A percentile compares a stretch with the other conserved stretches of the same genome.
These are phyloP conservation scores for Micoletzkya japonica DNA, from an alignment of 2,888 invertebrate genomes.

Conservation along the genomic window DNA sequence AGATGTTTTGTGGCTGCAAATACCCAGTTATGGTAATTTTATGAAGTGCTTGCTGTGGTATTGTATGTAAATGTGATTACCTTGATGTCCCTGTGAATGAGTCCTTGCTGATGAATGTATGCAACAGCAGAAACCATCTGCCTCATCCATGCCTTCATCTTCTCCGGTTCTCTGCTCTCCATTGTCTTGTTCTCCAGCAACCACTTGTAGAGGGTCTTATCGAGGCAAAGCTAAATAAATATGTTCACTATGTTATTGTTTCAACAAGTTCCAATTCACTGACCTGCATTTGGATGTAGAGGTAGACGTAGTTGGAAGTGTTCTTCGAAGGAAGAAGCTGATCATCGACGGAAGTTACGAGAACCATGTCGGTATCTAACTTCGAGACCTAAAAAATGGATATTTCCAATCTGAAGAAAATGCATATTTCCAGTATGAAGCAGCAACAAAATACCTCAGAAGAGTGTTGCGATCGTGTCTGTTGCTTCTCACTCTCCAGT, in stretches of 20 bases:
- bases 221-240: constrained; percentile 43
- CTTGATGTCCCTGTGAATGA: constrained; percentile 94
- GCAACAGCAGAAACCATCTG: constrained; percentile 93
- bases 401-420: not conserved
- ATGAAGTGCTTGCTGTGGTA: not conserved
- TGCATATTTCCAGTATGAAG: not conserved
- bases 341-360: constrained; percentile 32
- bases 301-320: constrained; percentile 70
- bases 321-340: constrained; percentile 30
- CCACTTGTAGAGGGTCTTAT: constrained; percentile 84
- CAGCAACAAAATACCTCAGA: no score
- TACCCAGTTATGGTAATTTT: not conserved
- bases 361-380: constrained; percentile 25
- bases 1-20: constrained; percentile 82
- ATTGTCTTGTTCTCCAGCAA: constrained; percentile 66
- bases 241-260: not conserved
- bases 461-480: no score
- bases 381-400: constrained; percentile 4
- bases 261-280: no score
- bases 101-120: constrained; percentile 87
- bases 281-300: constrained; percentile 88
- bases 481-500: no score
- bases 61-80: constrained; percentile 67
- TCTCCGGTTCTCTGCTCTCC: constrained; percentile 29
- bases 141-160: constrained; percentile 70